phyloP scores from a whole-genome alignment of 35 echinoderm and acorn worm species.

The Ophioderma brevispina region DNA sequence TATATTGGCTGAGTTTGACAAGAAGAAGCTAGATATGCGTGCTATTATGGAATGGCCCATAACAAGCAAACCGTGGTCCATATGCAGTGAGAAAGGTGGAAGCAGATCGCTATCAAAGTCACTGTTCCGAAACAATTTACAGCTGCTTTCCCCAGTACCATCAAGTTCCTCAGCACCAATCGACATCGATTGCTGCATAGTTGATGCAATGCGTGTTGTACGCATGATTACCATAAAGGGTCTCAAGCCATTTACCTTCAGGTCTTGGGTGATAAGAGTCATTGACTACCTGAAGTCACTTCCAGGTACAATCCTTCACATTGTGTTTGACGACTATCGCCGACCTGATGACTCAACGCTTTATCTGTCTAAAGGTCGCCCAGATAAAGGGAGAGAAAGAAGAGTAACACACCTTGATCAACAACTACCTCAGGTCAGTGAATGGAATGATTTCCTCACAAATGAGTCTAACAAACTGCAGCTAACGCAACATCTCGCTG shows the following conservation, averaged over 20 bases:
- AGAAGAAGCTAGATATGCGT: background rate
- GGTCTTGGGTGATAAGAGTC: background rate
- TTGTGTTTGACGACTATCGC: background rate
- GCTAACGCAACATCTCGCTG: background rate
- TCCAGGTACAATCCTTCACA: background rate
- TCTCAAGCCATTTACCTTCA: background rate
- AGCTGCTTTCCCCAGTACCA: background rate
- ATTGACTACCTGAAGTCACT: background rate
- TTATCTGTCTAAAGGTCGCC: background rate
- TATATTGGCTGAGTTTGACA: background rate
- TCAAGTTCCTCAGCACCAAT: background rate
- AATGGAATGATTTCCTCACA: slow-evolving; percentile 2
- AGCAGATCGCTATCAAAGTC: background rate
- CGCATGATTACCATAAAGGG: background rate
- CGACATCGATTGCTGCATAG: background rate
- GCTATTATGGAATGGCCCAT: background rate
- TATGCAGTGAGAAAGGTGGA: background rate
- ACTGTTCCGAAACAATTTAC: slow-evolving; percentile 1
- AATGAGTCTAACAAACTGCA: background rate
- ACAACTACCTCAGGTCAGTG: background rate
- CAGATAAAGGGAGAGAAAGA: slow-evolving; percentile 15
- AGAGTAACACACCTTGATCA: background rate
- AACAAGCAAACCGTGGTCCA: background rate
- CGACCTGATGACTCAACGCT: background rate
- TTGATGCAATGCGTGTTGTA: background rate